Evolutionary conservation across 1,140 invertebrate genomes (phyloP).

Genomic region (Sitobion miscanthi): DNA sequence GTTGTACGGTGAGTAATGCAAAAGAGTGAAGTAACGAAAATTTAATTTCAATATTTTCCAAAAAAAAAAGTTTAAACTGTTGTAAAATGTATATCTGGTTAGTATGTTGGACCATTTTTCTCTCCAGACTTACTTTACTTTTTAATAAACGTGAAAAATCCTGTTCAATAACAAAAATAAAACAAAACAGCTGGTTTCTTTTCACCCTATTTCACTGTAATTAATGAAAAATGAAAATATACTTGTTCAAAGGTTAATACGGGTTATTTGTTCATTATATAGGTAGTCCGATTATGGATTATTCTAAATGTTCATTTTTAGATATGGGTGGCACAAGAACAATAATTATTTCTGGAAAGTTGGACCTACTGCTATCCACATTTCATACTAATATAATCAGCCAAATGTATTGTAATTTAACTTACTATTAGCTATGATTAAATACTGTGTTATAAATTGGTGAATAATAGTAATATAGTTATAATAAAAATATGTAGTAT

Average conservation of each 20-base stretch:
- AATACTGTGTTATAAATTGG: neutral
- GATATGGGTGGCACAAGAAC: neutral
- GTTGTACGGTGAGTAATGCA: neutral
- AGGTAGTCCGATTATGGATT: neutral
- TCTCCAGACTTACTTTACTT: neutral
- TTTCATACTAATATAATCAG: neutral
- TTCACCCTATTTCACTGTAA: neutral
- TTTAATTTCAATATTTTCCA: constrained; percentile 17
- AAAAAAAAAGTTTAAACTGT: neutral
- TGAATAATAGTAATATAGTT: neutral
- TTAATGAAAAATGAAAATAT: constrained; percentile 6
- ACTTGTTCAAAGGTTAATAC: neutral
- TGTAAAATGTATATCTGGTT: neutral
- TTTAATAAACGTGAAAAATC: neutral
- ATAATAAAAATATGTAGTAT: neutral
- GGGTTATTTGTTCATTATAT: neutral
- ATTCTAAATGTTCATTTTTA: neutral
- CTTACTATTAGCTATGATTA: neutral
- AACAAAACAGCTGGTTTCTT: neutral
- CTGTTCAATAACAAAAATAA: constrained; percentile 12
- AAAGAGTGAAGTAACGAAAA: neutral
- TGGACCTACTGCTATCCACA: neutral
- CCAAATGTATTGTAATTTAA: neutral
- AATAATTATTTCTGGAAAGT: neutral
- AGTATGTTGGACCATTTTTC: neutral